Evolutionary conservation across 2,113 vertebrate genomes (phyloP), one percentile per base, ranked within the genome.

Genomic region (Nothocercus julius): DNA sequence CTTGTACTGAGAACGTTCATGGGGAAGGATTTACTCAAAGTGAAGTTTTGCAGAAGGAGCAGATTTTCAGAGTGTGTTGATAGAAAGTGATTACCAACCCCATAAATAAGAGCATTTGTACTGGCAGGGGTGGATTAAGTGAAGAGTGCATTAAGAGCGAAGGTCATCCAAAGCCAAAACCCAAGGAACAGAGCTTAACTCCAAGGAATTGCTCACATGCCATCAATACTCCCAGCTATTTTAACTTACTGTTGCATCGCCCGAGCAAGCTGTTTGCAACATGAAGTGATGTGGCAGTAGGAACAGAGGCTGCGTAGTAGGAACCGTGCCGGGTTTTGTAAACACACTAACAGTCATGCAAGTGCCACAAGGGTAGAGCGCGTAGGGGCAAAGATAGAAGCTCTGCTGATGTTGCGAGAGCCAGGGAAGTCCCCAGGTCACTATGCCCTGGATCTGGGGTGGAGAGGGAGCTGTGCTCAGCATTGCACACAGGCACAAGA

Each of bases 81-180:
- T 93, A 78, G 93, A 75, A 93, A 84, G 69, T 18, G 85, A 91
- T 94, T 90, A 68, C 76, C 4, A 13, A 40, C 68, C 53, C 72
- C 87, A 44, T 95, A 95, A 96, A 96, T 81, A 87, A 81, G 30
- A 94, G 76, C 92, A 8, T 30, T 96, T 70, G 73, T 87, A 75
- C 90, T 72, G 93, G 94, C 91, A 89, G 77, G 76, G 86, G 86
- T 75, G 94, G 90, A 79, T 47, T 49, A 89, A 92, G 86, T 73
- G 92, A 89, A 34, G 96, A 97, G 91, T 94, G 53, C 74, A 90
- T 95, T 90, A 97, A 69, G 32, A 95, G 38, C 6, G 1, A 0
- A 5, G 95, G 76, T 83, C 90, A 78, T 5, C 42, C 85, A 13
- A 22, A 96, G 95, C 92, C 94, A 94, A 83, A 95, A 81, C 8